These are phyloP conservation scores for Rhamphomyia laevipes DNA, from an alignment of 2,888 invertebrate species.

Conservation along the genomic window DNA sequence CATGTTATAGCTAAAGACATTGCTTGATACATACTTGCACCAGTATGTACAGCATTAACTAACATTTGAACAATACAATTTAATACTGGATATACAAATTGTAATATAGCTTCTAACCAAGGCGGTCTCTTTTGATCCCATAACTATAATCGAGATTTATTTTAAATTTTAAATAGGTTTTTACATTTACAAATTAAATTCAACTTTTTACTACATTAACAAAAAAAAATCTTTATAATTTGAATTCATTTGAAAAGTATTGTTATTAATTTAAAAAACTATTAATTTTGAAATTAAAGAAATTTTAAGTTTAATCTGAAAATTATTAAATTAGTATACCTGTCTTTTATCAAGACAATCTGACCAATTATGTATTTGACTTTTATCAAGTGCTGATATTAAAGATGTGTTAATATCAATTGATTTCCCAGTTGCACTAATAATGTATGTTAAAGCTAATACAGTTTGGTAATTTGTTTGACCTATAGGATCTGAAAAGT, in stretches of 20 bases:
- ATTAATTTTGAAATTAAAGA: no score
- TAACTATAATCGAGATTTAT: conserved; percentile 42
- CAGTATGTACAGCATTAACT: conserved; percentile 57
- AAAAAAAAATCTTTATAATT: no score
- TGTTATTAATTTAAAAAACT: no score
- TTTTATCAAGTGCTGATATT: conserved; percentile 48
- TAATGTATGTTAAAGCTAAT: conserved; percentile 49
- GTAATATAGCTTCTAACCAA: conserved; percentile 62
- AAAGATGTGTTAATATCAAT: conserved; percentile 51
- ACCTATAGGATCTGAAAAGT: conserved; percentile 32
- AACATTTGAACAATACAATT: conserved; percentile 54
- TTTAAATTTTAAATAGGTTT: background rate
- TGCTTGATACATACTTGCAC: conserved; percentile 69
- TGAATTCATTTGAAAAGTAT: no score
- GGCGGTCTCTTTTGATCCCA: conserved; percentile 72
- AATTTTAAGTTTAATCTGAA: no score
- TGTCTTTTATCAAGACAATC: conserved; percentile 64
- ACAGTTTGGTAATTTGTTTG: conserved; percentile 47
- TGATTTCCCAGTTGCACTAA: conserved; percentile 51
- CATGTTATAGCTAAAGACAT: conserved; percentile 63
- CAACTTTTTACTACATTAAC: no score
- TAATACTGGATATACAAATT: conserved; percentile 49
- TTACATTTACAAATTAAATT: no score
- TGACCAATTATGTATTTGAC: conserved; percentile 49
- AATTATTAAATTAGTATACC: conserved; percentile 30